These are phyloP conservation scores for Baccha elongata DNA, from an alignment of 2,888 invertebrate species.

Conservation along the genomic window DNA sequence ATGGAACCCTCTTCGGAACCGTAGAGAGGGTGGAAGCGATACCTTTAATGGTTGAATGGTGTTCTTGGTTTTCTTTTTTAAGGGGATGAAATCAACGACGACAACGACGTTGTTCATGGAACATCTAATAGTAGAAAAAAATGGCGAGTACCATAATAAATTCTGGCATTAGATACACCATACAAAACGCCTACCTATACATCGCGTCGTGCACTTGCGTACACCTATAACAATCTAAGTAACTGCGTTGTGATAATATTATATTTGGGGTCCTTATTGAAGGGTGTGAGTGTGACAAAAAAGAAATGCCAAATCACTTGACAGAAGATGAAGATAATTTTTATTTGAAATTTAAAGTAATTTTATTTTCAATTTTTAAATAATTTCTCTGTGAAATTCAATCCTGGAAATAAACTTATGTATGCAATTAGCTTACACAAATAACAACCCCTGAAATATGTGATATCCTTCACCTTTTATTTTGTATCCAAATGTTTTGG, in stretches of 20 bases:
- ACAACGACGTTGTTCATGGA: constrained; percentile 48
- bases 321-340: constrained; percentile 28
- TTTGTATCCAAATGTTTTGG: constrained; percentile 17
- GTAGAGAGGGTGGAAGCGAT: constrained; percentile 9
- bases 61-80: constrained; percentile 16
- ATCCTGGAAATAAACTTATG: constrained; percentile 29
- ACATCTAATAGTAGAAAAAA: constrained; percentile 37
- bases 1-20: constrained; percentile 40
- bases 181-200: constrained; percentile 64
- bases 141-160: constrained; percentile 70
- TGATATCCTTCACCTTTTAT: constrained; percentile 18
- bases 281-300: constrained; percentile 3
- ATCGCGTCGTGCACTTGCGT: constrained; percentile 56
- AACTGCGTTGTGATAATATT: constrained; percentile 60
- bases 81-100: constrained; percentile 48
- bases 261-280: constrained; percentile 41
- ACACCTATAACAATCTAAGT: constrained; percentile 57
- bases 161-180: constrained; percentile 69
- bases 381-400: constrained; percentile 40
- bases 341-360: constrained; percentile 46
- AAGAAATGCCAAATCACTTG: constrained; percentile 1
- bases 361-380: constrained; percentile 59
- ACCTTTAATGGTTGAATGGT: constrained; percentile 25
- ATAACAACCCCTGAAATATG: constrained; percentile 34
- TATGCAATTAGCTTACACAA: constrained; percentile 56